Evolutionary conservation across 2,888 invertebrate genomes (phyloP), one percentile per base, ranked within the genome.

Genomic region (Agrochola lota): DNA sequence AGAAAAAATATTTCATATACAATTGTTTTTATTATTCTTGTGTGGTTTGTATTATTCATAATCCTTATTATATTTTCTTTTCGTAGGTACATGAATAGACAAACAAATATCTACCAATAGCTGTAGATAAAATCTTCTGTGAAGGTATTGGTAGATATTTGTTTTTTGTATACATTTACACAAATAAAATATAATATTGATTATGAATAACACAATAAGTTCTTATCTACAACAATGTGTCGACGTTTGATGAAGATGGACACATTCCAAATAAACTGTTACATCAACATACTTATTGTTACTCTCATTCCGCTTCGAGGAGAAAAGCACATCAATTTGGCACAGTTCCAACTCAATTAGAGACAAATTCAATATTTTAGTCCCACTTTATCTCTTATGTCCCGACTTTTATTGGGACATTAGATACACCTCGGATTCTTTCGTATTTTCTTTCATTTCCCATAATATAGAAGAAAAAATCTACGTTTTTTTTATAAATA

Each of bases 331-430:
- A 46, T 26, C 40, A 64, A 63, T 73, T 71, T 85, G 87, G 85
- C 87, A 70, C 20, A n/a, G 11, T 26, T 69, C 85, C 87, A 87
- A 80, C 52, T 64, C 62, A 75, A 80, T 79, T 79, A 81, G 52
- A 77, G 74, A 40, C 71, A 67, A 83, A 77, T 75, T 81, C 74
- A 70, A 84, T 74, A 74, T 77, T 74, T 79, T 66, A 66, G 55
- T 75, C 23, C 46, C 67, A 62, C 35, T 72, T 83, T 70, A 74
- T 79, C 68, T 81, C 55, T 69, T 64, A 67, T 68, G 57, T 77
- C n/a, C n/a, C 35, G 40, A n/a, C 15, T 71, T 26, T 67, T 74
- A 71, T 75, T 71, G n/a, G 4, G 35, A 77, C 63, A 70, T 63
- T 52, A 46, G 43, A 26, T 64, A 59, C 30, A 68, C 52, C 43